A percentile compares a stretch with the other conserved stretches of the same genome.
Evolutionary conservation across 2,113 vertebrate genomes (phyloP).

Genomic region (Rhinopithecus roxellana): DNA sequence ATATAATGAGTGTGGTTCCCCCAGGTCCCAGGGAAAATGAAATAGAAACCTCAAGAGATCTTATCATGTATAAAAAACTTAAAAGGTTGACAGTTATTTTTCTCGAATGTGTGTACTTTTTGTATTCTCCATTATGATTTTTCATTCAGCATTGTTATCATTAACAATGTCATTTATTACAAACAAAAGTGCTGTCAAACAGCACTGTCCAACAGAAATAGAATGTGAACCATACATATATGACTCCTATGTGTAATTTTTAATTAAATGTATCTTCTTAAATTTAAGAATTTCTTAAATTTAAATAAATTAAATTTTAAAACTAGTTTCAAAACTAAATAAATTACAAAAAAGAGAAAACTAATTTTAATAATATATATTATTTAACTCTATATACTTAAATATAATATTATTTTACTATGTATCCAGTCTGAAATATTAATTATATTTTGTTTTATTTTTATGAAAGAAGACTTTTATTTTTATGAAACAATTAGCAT

Average conservation of each 20-base stretch:
- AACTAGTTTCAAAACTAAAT: neutral
- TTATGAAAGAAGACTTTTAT: neutral
- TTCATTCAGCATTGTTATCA: neutral
- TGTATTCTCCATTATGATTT: neutral
- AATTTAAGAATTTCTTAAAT: too few relatives aligned
- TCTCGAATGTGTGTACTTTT: slow-evolving; percentile 43
- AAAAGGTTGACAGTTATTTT: slow-evolving; percentile 64
- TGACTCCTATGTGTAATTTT: neutral
- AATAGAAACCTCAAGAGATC: slow-evolving; percentile 62
- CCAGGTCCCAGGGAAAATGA: slow-evolving; percentile 59
- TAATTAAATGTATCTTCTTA: too few relatives aligned
- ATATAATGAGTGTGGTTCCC: slow-evolving; percentile 49
- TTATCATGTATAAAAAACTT: slow-evolving; percentile 60
- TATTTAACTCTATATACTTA: neutral
- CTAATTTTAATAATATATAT: neutral
- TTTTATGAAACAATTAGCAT: neutral
- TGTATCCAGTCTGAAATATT: neutral
- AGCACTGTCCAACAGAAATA: neutral
- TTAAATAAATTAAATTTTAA: too few relatives aligned
- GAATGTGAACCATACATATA: neutral
- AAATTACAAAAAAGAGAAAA: neutral
- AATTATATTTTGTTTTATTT: neutral
- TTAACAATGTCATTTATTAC: slow-evolving; percentile 27
- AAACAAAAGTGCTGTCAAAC: neutral
- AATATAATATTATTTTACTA: neutral